phyloP scores from a whole-genome alignment of 30 jellyfish, hydroid and myxozoan species.

The Hydra vulgaris region DNA sequence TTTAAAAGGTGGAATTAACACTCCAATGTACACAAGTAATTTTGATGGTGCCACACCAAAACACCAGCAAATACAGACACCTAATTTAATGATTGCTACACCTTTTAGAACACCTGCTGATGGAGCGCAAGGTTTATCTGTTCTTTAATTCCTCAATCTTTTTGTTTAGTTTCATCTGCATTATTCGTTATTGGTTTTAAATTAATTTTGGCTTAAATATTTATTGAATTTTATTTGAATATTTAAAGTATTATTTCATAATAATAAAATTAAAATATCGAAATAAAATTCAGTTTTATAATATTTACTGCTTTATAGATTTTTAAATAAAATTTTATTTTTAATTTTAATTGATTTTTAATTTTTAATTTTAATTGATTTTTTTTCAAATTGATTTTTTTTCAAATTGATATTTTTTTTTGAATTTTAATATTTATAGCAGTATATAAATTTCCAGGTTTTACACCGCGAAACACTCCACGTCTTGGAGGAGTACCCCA shows the following conservation, averaged over 20 bases:
- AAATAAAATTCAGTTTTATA: no score
- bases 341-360: no score
- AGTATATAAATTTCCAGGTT: slow-evolving; percentile 25
- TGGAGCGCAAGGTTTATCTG: slow-evolving; percentile 51
- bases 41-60: slow-evolving; percentile 93
- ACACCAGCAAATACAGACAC: slow-evolving; percentile 78
- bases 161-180: background rate
- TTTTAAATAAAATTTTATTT: no score
- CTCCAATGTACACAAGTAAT: slow-evolving; percentile 67
- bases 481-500: slow-evolving; percentile 45
- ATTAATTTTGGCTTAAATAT: no score
- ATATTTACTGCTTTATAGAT: no score
- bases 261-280: no score
- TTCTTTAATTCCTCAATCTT: background rate
- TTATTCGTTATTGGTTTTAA: background rate
- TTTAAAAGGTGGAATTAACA: slow-evolving; percentile 82
- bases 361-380: no score
- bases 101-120: slow-evolving; percentile 89
- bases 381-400: background rate
- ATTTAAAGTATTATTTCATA: no score
- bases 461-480: slow-evolving; percentile 82
- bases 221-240: no score
- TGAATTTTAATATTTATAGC: background rate
- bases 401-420: background rate
- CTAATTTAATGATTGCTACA: slow-evolving; percentile 71